Evolutionary conservation across 1,140 invertebrate species (phyloP), one percentile per base, ranked within the genome.

Genomic region (Antheraea pernyi): DNA sequence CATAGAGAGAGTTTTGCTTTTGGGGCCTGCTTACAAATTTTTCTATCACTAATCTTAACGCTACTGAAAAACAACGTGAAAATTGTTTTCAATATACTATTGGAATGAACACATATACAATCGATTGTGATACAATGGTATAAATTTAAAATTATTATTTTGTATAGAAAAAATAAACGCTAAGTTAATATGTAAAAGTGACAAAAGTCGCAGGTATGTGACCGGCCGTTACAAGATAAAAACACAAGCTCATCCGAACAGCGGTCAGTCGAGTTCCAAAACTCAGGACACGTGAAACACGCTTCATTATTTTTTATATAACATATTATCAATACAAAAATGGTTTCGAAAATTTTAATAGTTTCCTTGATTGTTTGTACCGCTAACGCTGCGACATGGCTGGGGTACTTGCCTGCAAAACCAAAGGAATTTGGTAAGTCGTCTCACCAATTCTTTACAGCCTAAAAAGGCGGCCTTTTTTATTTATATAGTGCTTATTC

Each of bases 341-440:
- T 88, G 83, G 75, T 86, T 75, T 81, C 76, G 61, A 85, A 77
- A 67, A 78, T 85, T 65, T 60, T 83, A 72, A 76, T 81, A 60
- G 46, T 88, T 39, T 72, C 73, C 30, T 61, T 81, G 64, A 67
- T 83, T 67, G 69, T 85, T 19, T 77, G 78, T 16, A 59, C 80
- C 13, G 75, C 75, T 6, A 79, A 60, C 68, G 82, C 79, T 11
- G 86, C 85, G 0, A 83, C 77, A 0, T 86, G 66, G 59, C 64
- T 70, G 8, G 78, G 76, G 9, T 67, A 48, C 16, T 19, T 73
- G 19, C 86, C 84, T 2, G 30, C 36, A n/a, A 89, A 84, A 70
- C 86, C 86, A 10, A 60, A 37, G 9, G 72, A 84, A 65, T 76
- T 81, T 61, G 84, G 86, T 89, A 67, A 80, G 83, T 78, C 16